Percentiles rank a stretch among this genome's conserved stretches.
These are phyloP conservation scores for Holothuria leucospilota DNA, from an alignment of 53 echinoderm and acorn worm genomes.

Conservation along the genomic window DNA sequence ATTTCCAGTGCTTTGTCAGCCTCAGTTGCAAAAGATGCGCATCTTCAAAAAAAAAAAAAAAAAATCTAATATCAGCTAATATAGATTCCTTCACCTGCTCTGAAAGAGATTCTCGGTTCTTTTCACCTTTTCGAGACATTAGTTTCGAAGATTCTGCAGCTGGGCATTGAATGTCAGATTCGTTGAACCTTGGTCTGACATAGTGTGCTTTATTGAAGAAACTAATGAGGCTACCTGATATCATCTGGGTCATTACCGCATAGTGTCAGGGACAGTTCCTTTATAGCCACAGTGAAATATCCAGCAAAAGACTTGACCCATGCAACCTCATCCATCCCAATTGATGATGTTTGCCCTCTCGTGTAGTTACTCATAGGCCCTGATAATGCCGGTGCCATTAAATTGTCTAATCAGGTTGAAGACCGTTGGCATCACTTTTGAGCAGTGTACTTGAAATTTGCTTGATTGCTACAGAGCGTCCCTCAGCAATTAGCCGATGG, in stretches of 20 bases:
- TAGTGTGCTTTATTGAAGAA: conserved; percentile 57
- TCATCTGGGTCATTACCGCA: conserved; percentile 13
- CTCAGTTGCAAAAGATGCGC: conserved; percentile 66
- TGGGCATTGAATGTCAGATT: conserved; percentile 56
- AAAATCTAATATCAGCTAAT: conserved; percentile 38
- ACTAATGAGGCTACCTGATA: conserved; percentile 35
- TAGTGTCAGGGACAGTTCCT: conserved; percentile 27
- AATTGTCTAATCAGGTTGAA: conserved; percentile 61
- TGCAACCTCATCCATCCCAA: conserved; percentile 53
- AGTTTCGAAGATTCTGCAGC: conserved; percentile 34
- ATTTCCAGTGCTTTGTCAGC: conserved; percentile 57
- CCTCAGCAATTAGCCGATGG: conserved; percentile 59
- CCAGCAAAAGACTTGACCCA: conserved; percentile 14
- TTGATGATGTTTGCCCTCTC: conserved; percentile 48
- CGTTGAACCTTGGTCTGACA: conserved; percentile 65
- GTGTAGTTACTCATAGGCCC: conserved; percentile 51
- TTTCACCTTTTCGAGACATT: conserved; percentile 32
- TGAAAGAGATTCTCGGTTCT: conserved; percentile 55
- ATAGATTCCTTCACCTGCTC: conserved; percentile 1
- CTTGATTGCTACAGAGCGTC: conserved; percentile 55
- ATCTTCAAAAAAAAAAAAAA: too few species aligned
- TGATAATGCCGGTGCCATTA: conserved; percentile 66
- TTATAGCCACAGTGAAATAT: conserved; percentile 11
- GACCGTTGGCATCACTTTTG: conserved; percentile 41
- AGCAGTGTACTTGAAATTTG: conserved; percentile 34